Evolutionary conservation across 2,888 invertebrate species (phyloP).

Genomic region (Laspeyria flexula): DNA sequence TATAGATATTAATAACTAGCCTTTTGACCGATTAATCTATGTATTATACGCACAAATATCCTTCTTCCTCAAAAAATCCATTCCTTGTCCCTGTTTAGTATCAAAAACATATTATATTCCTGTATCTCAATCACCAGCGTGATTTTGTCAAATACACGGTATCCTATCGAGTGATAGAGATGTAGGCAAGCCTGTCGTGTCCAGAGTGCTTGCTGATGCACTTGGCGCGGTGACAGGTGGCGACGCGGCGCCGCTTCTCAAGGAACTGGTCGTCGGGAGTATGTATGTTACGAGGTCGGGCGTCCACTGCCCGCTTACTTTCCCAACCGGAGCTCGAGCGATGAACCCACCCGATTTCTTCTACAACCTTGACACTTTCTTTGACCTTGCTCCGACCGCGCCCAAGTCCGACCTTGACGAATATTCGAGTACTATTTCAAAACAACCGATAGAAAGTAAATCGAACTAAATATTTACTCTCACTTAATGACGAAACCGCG

Average conservation of each 20-base stretch:
- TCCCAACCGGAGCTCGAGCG: constrained; percentile 74
- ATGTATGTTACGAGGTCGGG: constrained; percentile 83
- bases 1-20: constrained; percentile 74
- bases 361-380: constrained; percentile 85
- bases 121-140: constrained; percentile 6
- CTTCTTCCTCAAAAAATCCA: constrained; percentile 50
- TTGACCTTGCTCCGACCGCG: constrained; percentile 71
- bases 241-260: constrained; percentile 42
- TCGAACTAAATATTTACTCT: constrained; percentile 74
- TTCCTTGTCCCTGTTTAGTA: constrained; percentile 39
- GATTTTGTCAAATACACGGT: constrained; percentile 50
- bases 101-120: not conserved
- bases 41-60: constrained; percentile 78
- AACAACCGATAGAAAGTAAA: constrained; percentile 74
- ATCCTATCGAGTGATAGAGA: constrained; percentile 45
- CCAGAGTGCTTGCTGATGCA: constrained; percentile 33
- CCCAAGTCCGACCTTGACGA: constrained; percentile 74
- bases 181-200: constrained; percentile 52
- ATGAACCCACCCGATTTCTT: constrained; percentile 83
- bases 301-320: constrained; percentile 75
- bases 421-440: constrained; percentile 50
- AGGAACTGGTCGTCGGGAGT: constrained; percentile 72
- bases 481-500: constrained; percentile 75
- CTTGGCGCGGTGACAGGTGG: not conserved
- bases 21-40: constrained; percentile 84